Base-by-base conservation (phyloP, 2,888 invertebrate species). In the Ophioninae sp. region DNA sequence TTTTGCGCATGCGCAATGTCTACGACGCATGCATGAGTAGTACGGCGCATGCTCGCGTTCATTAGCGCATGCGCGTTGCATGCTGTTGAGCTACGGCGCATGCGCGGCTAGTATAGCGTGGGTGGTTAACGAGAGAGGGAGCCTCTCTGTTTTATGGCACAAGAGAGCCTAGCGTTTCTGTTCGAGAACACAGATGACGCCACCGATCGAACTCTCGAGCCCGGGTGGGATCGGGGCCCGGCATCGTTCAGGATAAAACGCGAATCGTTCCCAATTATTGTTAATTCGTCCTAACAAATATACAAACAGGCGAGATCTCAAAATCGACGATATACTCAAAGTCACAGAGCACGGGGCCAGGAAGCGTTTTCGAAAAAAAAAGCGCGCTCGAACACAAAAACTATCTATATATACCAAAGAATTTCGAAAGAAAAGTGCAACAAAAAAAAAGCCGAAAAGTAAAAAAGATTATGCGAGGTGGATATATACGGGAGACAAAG, bases 341-440 rank as follows among this genome's bases (percentile, higher is more conserved):
- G 58, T 67, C 65, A 65, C 68, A 51, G 44, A 23, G 72, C 65
- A 79, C 71, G 78, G 78, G 78, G 78, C 78, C 78, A 79, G 64
- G 64, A 72, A 22, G 39, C 59, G 56, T 30, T 64, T 74, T n/a
- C 23, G 17, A 30, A 58, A n/a, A 58, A 6, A 61, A 39, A 59
- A 37, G 64, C 56, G 51, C 69, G 72, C 58, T 30, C 17, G 17
- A 79, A 39, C 64, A 71, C 37, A 56, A 65, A 75, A 65, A 64
- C 13, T 22, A 65, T 23, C 13, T 39, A 61, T 41, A 73, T 17
- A 63, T 22, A 61, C 22, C n/a, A 39, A 65, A 30, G 39, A 39
- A 39, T 9, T n/a, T 37, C 65, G 65, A 10, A n/a, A 65, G 65
- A 65, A 30, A 39, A 30, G 37, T 20, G 58, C 5, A 30, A 63